Evolutionary conservation across 2,888 invertebrate genomes (phyloP).

Genomic region (Deroplatys truncata): DNA sequence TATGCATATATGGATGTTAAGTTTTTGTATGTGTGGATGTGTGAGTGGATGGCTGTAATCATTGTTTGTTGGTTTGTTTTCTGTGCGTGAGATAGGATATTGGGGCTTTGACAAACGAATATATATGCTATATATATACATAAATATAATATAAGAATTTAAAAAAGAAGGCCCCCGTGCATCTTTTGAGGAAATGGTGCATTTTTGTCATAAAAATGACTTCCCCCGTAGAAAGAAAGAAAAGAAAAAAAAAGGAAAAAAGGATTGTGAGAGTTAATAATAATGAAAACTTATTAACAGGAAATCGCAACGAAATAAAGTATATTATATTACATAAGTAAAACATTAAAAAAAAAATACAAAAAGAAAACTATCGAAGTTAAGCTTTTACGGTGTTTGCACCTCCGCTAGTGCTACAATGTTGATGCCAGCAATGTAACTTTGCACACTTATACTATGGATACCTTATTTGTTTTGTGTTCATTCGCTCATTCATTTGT

Average conservation of each 20-base stretch:
- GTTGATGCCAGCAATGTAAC: constrained; percentile 4
- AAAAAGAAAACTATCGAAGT: neutral
- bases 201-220: neutral
- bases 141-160: neutral
- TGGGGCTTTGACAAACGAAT: neutral
- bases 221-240: constrained; percentile 1
- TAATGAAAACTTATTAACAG: neutral
- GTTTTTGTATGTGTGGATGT: neutral
- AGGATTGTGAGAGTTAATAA: neutral
- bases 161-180: neutral
- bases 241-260: neutral
- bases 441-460: neutral
- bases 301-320: constrained; percentile 24
- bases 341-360: neutral
- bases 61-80: neutral
- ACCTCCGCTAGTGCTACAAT: neutral
- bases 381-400: constrained; percentile 16
- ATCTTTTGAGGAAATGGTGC: neutral
- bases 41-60: neutral
- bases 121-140: neutral
- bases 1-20: neutral
- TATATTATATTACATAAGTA: constrained; percentile 8
- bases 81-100: neutral
- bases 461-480: neutral
- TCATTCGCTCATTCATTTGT: neutral